A percentile compares a stretch with the other conserved stretches of the same genome.
Evolutionary conservation across 2,113 vertebrate genomes (phyloP).

Genomic region (Tonatia bakeri): DNA sequence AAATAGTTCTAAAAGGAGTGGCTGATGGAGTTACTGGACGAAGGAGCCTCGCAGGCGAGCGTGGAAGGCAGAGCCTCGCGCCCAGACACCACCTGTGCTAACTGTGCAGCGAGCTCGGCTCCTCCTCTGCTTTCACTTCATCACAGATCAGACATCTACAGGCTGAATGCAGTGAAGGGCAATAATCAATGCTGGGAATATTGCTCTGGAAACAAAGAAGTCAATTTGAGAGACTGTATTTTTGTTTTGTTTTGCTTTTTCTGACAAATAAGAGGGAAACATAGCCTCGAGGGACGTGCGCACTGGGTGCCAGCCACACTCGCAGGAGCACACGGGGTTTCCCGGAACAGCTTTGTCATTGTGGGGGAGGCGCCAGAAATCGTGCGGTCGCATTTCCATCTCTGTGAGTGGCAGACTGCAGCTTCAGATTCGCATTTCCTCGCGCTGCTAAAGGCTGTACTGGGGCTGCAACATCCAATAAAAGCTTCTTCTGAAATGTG

Average conservation of each 20-base stretch:
- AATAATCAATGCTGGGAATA: slow-evolving; percentile 67
- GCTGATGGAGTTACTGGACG: not conserved
- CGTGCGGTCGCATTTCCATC: slow-evolving; percentile 57
- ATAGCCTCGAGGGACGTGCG: slow-evolving; percentile 54
- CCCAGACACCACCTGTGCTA: not conserved
- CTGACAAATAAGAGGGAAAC: slow-evolving; percentile 63
- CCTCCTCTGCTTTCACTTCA: slow-evolving; percentile 35
- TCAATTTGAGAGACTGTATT: slow-evolving; percentile 6
- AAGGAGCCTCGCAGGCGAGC: not conserved
- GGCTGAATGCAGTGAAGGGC: slow-evolving; percentile 42
- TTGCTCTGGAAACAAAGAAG: slow-evolving; percentile 69
- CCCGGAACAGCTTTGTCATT: slow-evolving; percentile 69
- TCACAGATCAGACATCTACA: slow-evolving; percentile 58
- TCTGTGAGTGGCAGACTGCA: not conserved
- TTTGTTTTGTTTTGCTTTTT: not conserved
- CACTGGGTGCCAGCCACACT: slow-evolving; percentile 50
- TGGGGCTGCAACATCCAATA: slow-evolving; percentile 20
- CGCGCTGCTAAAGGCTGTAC: slow-evolving; percentile 64
- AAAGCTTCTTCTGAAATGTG: slow-evolving; percentile 57
- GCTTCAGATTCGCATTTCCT: slow-evolving; percentile 61
- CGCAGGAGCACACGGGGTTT: slow-evolving; percentile 60
- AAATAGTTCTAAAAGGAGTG: not conserved
- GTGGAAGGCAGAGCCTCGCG: not conserved
- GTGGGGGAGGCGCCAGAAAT: slow-evolving; percentile 43
- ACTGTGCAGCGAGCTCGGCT: not conserved